Evolutionary conservation across 2,797 vertebrate genomes (phyloP).

Genomic region (Morus bassanus): DNA sequence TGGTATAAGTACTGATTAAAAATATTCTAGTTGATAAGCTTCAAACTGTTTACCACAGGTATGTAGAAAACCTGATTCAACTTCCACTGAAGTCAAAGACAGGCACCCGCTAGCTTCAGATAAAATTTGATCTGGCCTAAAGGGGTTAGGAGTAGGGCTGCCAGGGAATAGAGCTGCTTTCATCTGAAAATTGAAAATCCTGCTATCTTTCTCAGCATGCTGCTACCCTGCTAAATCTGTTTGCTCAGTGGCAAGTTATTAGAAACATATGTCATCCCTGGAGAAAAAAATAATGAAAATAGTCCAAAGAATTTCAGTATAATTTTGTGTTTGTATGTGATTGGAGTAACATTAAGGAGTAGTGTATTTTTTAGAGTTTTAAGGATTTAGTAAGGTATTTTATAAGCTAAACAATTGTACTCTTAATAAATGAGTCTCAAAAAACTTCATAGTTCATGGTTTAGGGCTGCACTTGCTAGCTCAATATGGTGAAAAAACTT

Average conservation of each 20-base stretch:
- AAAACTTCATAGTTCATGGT: not conserved
- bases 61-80: not conserved
- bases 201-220: conserved; percentile 63
- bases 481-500: not conserved
- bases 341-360: not conserved
- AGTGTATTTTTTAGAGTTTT: conserved; percentile 1
- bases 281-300: conserved; percentile 29
- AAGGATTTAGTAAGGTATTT: not conserved
- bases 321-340: conserved; percentile 15
- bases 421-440: not conserved
- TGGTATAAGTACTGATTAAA: conserved; percentile 11
- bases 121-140: conserved; percentile 58
- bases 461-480: not conserved
- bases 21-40: conserved; percentile 40
- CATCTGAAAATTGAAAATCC: conserved; percentile 68
- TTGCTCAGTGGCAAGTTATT: conserved; percentile 59
- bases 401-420: not conserved
- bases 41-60: conserved; percentile 42
- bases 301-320: conserved; percentile 14
- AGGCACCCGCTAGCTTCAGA: conserved; percentile 10
- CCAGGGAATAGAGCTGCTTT: conserved; percentile 58
- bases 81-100: conserved; percentile 20
- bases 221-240: conserved; percentile 55
- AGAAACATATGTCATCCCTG: conserved; percentile 50
- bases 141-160: conserved; percentile 35